These are phyloP conservation scores for Parnassius glacialis DNA, from an alignment of 2,888 invertebrate genomes.

Conservation along the genomic window DNA sequence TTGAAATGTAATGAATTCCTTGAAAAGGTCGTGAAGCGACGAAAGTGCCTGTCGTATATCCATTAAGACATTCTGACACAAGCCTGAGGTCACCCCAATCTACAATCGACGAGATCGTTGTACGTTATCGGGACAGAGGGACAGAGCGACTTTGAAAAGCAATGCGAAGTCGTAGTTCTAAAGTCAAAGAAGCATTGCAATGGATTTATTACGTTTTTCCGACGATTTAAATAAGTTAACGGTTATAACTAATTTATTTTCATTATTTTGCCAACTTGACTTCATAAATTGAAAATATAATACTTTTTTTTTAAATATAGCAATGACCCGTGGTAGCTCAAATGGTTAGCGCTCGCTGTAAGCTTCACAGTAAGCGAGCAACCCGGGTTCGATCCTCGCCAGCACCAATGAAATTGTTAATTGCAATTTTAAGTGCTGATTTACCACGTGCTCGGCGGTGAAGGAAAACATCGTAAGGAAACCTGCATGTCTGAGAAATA, in stretches of 20 bases:
- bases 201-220: constrained; percentile 9
- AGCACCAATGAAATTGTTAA: no score
- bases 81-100: constrained; percentile 12
- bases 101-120: constrained; percentile 13
- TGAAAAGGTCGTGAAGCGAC: constrained; percentile 1
- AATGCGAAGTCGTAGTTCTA: constrained; percentile 12
- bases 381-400: no score
- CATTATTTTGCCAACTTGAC: no score
- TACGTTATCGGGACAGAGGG: constrained; percentile 15
- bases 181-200: constrained; percentile 8
- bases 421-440: no score
- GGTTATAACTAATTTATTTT: constrained; percentile 7
- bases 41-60: constrained; percentile 11
- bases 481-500: no score
- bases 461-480: no score
- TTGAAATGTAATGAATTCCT: constrained; percentile 3
- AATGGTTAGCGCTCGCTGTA: no score
- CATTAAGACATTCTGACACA: constrained; percentile 12
- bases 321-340: no score
- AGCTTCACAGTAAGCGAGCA: no score
- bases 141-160: constrained; percentile 21
- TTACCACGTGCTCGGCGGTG: no score
- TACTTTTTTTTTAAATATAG: no score
- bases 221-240: constrained; percentile 12
- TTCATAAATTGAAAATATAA: no score